phyloP scores from a whole-genome alignment of 2,888 invertebrate species.

The Philopedon plagiatum region DNA sequence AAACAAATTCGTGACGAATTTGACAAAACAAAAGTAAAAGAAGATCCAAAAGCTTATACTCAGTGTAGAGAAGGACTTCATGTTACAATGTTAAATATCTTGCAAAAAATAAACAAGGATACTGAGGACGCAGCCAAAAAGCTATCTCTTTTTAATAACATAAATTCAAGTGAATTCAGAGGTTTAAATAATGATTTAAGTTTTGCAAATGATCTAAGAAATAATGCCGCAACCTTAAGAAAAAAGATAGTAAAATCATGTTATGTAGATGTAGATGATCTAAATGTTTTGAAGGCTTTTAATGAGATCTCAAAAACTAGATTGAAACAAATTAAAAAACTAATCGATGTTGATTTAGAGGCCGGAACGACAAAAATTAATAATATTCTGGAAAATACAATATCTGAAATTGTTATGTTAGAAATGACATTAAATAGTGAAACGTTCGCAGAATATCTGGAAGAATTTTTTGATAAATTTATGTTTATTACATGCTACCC shows the following conservation, averaged over 20 bases:
- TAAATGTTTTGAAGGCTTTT: not conserved
- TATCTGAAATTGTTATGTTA: conserved; percentile 16
- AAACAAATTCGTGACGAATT: not conserved
- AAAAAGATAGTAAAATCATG: not conserved
- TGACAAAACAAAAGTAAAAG: not conserved
- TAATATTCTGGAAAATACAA: conserved; percentile 19
- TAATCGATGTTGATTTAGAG: not conserved
- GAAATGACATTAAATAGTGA: conserved; percentile 11
- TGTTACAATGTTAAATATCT: not conserved
- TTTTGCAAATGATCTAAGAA: not conserved
- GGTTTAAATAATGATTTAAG: not conserved
- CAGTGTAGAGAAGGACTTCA: not conserved
- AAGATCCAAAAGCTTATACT: not conserved
- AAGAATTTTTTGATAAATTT: conserved; percentile 42
- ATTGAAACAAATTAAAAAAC: not conserved
- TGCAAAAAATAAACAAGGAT: not conserved
- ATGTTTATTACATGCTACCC: conserved; percentile 35
- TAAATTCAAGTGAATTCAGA: not conserved
- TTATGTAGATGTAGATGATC: not conserved
- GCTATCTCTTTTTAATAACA: not conserved
- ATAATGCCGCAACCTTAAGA: not conserved
- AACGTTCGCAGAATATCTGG: not conserved
- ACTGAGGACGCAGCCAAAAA: not conserved
- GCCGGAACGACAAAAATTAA: not conserved
- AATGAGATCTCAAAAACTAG: not conserved